Percentiles rank a stretch among this genome's conserved stretches.
phyloP scores from a whole-genome alignment of 2,888 invertebrate genomes.

The Geotrupes spiniger region DNA sequence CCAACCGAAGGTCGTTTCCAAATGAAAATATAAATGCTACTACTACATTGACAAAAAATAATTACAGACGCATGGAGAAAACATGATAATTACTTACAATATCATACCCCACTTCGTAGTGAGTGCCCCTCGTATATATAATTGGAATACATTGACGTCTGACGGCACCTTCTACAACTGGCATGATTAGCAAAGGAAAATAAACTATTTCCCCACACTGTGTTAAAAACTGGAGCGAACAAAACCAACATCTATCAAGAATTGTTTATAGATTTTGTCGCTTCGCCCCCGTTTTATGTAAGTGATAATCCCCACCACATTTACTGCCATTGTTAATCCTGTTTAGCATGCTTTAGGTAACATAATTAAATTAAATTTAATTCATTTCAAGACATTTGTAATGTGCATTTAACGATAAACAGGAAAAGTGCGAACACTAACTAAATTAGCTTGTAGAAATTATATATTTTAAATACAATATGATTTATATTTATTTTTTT shows the following conservation, averaged over 20 bases:
- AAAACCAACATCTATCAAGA: constrained; percentile 1
- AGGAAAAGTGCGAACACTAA: no score
- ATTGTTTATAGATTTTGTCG: constrained; percentile 15
- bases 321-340: neutral
- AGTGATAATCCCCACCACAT: constrained; percentile 3
- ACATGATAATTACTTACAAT: constrained; percentile 67
- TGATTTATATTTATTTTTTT: no score
- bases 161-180: constrained; percentile 44
- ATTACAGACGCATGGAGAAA: no score
- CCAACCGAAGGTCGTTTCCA: no score
- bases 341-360: no score
- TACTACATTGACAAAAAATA: no score
- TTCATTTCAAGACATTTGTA: no score
- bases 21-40: no score
- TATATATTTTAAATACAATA: no score
- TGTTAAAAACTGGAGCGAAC: neutral
- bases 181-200: constrained; percentile 32
- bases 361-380: no score
- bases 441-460: no score
- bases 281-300: neutral
- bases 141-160: constrained; percentile 71
- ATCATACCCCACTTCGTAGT: constrained; percentile 85
- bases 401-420: no score
- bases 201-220: neutral
- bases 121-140: constrained; percentile 72